These are phyloP conservation scores for Nothura maculosa DNA, from an alignment of 2,797 vertebrate genomes.

Conservation along the genomic window DNA sequence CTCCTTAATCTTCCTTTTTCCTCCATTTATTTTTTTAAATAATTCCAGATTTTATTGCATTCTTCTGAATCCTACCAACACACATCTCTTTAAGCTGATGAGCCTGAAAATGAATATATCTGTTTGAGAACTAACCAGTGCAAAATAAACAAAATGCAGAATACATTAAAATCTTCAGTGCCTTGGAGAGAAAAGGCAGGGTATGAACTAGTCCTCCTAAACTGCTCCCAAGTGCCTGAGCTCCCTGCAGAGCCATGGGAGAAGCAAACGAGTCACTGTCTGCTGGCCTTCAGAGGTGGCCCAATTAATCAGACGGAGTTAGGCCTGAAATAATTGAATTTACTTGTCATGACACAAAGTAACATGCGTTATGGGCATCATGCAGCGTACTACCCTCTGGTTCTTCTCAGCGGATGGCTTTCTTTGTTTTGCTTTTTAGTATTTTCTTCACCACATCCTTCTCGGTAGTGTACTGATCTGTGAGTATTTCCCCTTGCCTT, in stretches of 20 bases:
- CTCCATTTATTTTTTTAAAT: background rate
- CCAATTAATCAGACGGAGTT: slow-evolving; percentile 32
- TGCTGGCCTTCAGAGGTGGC: slow-evolving; percentile 7
- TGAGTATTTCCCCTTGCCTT: background rate
- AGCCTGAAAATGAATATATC: slow-evolving; percentile 4
- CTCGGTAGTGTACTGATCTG: background rate
- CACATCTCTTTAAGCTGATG: background rate
- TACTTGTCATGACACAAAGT: background rate
- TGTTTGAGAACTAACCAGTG: background rate
- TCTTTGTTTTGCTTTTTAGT: background rate
- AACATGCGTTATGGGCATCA: background rate
- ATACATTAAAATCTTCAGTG: slow-evolving; percentile 6
- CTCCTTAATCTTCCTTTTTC: background rate
- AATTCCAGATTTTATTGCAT: background rate
- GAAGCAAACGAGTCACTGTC: background rate
- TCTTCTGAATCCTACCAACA: background rate
- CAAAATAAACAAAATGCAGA: background rate
- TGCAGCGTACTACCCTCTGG: background rate
- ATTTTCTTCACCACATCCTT: background rate
- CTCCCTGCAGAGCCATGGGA: background rate
- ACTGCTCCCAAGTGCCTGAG: background rate
- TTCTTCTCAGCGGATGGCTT: background rate
- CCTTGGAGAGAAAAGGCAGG: background rate
- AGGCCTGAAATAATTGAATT: slow-evolving; percentile 12
- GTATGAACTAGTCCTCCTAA: slow-evolving; percentile 9